phyloP scores from a whole-genome alignment of 2,113 vertebrate species.

The Heterotis niloticus region DNA sequence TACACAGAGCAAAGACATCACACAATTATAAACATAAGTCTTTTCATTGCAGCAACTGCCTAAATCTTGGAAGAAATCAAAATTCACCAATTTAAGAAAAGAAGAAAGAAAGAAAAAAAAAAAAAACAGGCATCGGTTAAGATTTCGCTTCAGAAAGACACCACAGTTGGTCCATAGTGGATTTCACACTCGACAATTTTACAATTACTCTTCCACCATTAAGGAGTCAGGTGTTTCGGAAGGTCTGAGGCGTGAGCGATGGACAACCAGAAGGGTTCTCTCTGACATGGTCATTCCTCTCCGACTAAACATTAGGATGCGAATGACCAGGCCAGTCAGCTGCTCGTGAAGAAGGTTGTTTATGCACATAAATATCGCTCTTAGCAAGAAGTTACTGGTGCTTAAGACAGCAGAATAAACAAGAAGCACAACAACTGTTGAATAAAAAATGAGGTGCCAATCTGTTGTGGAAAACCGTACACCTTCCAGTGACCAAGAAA shows the following conservation, averaged over 20 bases:
- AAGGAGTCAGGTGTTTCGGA: constrained; percentile 23
- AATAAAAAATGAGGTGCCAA: background rate
- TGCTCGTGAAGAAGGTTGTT: background rate
- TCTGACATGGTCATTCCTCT: background rate
- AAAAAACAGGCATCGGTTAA: constrained; percentile 13
- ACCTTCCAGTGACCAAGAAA: background rate
- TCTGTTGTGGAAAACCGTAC: background rate
- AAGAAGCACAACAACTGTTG: background rate
- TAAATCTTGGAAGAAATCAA: constrained; percentile 58
- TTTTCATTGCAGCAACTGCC: constrained; percentile 60
- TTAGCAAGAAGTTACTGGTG: constrained; percentile 11
- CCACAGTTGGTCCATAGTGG: constrained; percentile 46
- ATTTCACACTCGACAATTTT: constrained; percentile 38
- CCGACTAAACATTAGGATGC: background rate
- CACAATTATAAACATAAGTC: constrained; percentile 60
- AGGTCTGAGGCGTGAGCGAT: background rate
- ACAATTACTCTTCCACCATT: constrained; percentile 27
- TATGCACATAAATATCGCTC: background rate
- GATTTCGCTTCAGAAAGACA: constrained; percentile 48
- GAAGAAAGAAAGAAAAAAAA: constrained; percentile 14
- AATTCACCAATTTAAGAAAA: constrained; percentile 57
- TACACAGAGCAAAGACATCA: constrained; percentile 47
- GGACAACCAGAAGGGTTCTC: background rate
- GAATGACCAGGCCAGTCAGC: background rate
- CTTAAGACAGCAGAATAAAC: constrained; percentile 34